phyloP scores from a whole-genome alignment of 2,888 invertebrate genomes.

The Beris morrisii region DNA sequence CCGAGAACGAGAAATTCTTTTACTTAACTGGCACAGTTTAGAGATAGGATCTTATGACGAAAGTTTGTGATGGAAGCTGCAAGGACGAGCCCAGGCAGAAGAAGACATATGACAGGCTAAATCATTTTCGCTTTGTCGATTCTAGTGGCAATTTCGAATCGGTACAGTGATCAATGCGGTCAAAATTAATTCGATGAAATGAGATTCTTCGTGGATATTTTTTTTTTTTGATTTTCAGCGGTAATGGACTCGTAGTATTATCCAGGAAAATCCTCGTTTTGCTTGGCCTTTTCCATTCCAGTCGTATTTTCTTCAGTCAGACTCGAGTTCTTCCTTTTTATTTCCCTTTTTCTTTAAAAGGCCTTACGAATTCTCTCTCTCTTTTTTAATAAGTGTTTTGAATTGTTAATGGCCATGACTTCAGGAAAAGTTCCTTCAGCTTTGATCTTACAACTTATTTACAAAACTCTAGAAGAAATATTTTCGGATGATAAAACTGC shows the following conservation, averaged over 20 bases:
- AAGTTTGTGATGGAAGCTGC: background rate
- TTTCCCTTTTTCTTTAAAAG: too few relatives aligned
- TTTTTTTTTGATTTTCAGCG: too few relatives aligned
- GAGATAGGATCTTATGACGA: background rate
- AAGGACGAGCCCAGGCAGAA: background rate
- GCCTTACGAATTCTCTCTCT: conserved; percentile 17
- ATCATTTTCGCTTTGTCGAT: conserved; percentile 16
- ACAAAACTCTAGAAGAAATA: too few relatives aligned
- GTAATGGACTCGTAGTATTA: too few relatives aligned
- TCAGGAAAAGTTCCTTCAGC: background rate
- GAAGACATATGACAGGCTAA: conserved; percentile 17
- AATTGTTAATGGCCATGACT: conserved; percentile 25
- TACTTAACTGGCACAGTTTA: background rate
- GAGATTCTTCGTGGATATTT: background rate
- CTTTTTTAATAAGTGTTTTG: conserved; percentile 20
- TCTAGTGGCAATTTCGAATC: conserved; percentile 6
- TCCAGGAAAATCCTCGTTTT: too few relatives aligned
- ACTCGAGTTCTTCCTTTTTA: too few relatives aligned
- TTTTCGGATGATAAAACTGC: too few relatives aligned
- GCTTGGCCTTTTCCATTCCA: too few relatives aligned
- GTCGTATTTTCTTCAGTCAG: too few relatives aligned
- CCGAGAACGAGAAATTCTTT: conserved; percentile 14
- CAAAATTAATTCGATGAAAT: conserved; percentile 2
- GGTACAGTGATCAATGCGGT: conserved; percentile 8
- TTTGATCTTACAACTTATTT: conserved; percentile 7